A percentile compares a stretch with the other conserved stretches of the same genome.
phyloP scores from a whole-genome alignment of 2,888 invertebrate species.

The Sipha maydis region DNA sequence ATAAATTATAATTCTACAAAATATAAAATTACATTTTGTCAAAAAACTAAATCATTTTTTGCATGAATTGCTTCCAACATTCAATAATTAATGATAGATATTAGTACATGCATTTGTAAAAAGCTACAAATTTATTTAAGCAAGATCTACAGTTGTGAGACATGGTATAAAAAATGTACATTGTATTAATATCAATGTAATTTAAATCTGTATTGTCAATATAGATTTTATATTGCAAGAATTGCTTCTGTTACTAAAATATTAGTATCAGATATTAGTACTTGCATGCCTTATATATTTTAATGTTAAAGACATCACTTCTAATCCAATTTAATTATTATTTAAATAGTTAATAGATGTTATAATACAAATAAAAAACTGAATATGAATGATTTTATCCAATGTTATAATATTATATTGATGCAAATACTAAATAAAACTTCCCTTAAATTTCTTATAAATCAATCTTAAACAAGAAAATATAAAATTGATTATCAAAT shows the following conservation, averaged over 20 bases:
- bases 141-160: neutral
- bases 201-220: neutral
- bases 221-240: neutral
- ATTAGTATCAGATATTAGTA: conserved; percentile 21
- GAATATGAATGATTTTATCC: no score
- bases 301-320: neutral
- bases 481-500: no score
- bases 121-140: neutral
- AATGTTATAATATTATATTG: no score
- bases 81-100: neutral
- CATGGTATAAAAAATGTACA: neutral
- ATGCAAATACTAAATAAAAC: no score
- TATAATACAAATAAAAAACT: no score
- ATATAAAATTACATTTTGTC: no score
- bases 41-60: neutral
- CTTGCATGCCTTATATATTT: neutral
- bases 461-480: neutral
- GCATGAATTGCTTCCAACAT: neutral
- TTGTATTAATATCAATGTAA: neutral
- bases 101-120: conserved; percentile 34
- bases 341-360: no score
- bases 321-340: no score
- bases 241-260: conserved; percentile 3
- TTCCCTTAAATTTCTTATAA: no score
- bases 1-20: neutral